A percentile compares a stretch with the other conserved stretches of the same genome.
Evolutionary conservation across 2,888 invertebrate species (phyloP).

Genomic region (Biston betularia): DNA sequence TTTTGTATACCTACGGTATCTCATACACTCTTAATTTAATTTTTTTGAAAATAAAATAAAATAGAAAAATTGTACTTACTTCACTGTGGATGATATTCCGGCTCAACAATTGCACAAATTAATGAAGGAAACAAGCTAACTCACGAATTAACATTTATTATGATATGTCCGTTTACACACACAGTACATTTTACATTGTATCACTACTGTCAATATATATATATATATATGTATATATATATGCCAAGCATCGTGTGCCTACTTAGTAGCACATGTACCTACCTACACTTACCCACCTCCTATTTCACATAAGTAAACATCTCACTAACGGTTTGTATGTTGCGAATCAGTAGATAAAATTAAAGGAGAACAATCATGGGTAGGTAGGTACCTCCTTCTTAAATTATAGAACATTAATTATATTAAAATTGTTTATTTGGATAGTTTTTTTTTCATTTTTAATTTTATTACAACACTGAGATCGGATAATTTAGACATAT

Average conservation of each 20-base stretch:
- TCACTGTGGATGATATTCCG: too few species aligned
- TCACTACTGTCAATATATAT: conserved; percentile 1
- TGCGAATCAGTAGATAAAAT: neutral
- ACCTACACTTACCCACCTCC: neutral
- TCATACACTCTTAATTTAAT: too few species aligned
- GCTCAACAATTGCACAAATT: too few species aligned
- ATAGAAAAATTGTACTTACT: too few species aligned
- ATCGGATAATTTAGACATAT: neutral
- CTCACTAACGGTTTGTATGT: neutral
- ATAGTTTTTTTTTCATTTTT: neutral
- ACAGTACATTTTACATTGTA: conserved; percentile 39
- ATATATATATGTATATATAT: conserved; percentile 2
- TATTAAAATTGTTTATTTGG: conserved; percentile 39
- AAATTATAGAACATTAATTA: conserved; percentile 36
- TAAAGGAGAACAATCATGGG: too few species aligned
- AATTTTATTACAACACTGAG: conserved; percentile 20
- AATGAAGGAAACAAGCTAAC: conserved; percentile 1
- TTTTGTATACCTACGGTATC: too few species aligned
- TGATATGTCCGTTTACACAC: conserved; percentile 48
- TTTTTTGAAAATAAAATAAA: too few species aligned
- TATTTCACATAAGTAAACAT: neutral
- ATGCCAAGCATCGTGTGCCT: conserved; percentile 4
- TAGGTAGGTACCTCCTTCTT: conserved; percentile 26
- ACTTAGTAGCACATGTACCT: conserved; percentile 8
- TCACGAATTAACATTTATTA: conserved; percentile 16